A percentile compares a stretch with the other conserved stretches of the same genome.
phyloP scores from a whole-genome alignment of 2,797 vertebrate genomes.

The Salmo trutta region DNA sequence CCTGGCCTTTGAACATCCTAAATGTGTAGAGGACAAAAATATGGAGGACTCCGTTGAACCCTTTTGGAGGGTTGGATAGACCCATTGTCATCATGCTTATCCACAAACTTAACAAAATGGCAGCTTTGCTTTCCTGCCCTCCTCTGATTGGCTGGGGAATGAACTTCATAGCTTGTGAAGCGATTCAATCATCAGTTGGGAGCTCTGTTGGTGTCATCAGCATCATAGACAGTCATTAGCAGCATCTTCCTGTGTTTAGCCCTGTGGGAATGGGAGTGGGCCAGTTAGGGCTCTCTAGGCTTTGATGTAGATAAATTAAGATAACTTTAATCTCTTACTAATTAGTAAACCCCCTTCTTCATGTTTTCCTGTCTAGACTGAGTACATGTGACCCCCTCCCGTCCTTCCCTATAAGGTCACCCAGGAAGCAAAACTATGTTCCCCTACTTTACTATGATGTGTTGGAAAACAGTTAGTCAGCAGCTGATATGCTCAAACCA shows the following conservation, averaged over 20 bases:
- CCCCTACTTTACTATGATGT: background rate
- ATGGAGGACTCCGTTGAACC: background rate
- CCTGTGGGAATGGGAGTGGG: constrained; percentile 71
- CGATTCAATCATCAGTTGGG: background rate
- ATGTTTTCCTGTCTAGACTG: constrained; percentile 79
- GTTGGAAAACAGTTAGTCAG: background rate
- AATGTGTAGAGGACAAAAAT: background rate
- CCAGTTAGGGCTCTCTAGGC: constrained; percentile 47
- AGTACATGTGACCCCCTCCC: constrained; percentile 24
- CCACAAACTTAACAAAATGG: background rate
- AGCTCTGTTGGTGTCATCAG: constrained; percentile 32
- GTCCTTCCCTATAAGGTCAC: background rate
- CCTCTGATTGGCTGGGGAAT: background rate
- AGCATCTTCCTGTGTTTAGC: constrained; percentile 81
- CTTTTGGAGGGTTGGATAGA: background rate
- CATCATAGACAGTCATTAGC: constrained; percentile 70
- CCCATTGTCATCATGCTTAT: background rate
- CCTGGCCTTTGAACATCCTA: background rate
- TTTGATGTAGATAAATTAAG: constrained; percentile 74
- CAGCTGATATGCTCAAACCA: background rate
- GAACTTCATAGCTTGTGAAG: background rate
- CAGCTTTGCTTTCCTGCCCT: background rate
- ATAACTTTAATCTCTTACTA: constrained; percentile 76
- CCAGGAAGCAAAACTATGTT: background rate
- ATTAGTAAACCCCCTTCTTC: constrained; percentile 70